Percentiles rank a stretch among this genome's conserved stretches.
Conservation (phyloP, 2,797 vertebrate genomes). For the Synanceia verrucosa region DNA sequence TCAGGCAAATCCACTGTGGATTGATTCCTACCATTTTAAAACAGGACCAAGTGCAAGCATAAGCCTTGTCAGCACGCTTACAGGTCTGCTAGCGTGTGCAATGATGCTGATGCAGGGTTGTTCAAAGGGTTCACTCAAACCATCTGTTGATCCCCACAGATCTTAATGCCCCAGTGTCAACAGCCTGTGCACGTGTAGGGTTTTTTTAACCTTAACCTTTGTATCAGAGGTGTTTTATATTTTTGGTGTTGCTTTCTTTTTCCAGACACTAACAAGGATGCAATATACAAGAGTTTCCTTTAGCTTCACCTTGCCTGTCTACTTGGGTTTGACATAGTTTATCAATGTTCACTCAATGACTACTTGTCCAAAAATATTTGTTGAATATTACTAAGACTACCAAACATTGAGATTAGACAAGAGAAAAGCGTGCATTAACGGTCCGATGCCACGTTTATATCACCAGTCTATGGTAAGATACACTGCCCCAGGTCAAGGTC, state of each 20-base stretch:
- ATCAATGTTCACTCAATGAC: neutral
- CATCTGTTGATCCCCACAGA: neutral
- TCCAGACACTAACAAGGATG: neutral
- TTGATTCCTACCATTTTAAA: slow-evolving; percentile 37
- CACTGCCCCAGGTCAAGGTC: neutral
- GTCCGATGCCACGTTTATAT: neutral
- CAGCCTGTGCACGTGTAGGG: neutral
- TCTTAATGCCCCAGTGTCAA: neutral
- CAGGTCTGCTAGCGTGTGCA: neutral
- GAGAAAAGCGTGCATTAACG: neutral
- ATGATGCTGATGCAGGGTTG: neutral
- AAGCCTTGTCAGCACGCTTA: neutral
- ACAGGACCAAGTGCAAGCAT: slow-evolving; percentile 8
- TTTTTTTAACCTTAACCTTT: neutral
- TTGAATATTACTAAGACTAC: no score
- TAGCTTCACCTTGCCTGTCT: neutral
- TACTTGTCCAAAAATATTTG: no score
- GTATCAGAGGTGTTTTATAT: neutral
- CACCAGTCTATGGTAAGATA: neutral
- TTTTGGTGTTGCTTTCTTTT: neutral
- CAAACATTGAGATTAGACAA: neutral
- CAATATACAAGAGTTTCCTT: neutral
- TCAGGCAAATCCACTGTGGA: slow-evolving; percentile 13
- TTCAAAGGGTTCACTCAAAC: neutral
- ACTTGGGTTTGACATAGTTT: neutral